Base-by-base conservation (phyloP, 2,888 invertebrate genomes). In the Eupithecia centaureata region DNA sequence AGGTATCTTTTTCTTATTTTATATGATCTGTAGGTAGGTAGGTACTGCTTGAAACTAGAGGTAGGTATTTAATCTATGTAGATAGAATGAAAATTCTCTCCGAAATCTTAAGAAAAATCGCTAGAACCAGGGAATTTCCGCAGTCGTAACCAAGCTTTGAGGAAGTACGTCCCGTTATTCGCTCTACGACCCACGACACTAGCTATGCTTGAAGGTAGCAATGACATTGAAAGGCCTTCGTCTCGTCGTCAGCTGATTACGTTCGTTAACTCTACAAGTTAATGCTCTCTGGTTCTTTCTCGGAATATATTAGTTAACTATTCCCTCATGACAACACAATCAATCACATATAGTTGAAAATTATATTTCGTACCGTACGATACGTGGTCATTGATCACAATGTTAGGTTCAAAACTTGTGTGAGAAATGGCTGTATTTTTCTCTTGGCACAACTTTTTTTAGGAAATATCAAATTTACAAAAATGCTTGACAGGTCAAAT, bases 201-300 rank as follows among this genome's bases (percentile, higher is more conserved):
- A n/a, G n/a, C n/a, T n/a, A n/a, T n/a, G 52, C 25, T 33, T 30
- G 52, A 59, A 61, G 63, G 47, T 67, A 68, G 35, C 70, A 68
- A 63, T 70, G 72, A 63, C 69, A 65, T 67, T 69, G 68, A 28
- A 58, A 42, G 68, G 70, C 61, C 47, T 2, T 42, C 65, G 28
- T 30, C 56, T 66, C 47, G 8, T 42, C 65, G 28, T 30, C 56
- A 68, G 22, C 68, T 70, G 74, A 72, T 74, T 68, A 71, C 56
- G 61, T 54, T 62, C 32, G 33, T 64, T 65, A 69, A 65, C 69
- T 64, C 27, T 52, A 27, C 15, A 27, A 52, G 18, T 42, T 18
- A 51, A 27, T 15, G 52, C 52, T 27, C 15, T 15, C 22, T 22
- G 22, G 8, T 47, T 47, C 10, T 22, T 22, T 47, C 10, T 47